Evolutionary conservation across 2,113 vertebrate species (phyloP), one percentile per base, ranked within the genome.

Genomic region (Anhinga rufa): DNA sequence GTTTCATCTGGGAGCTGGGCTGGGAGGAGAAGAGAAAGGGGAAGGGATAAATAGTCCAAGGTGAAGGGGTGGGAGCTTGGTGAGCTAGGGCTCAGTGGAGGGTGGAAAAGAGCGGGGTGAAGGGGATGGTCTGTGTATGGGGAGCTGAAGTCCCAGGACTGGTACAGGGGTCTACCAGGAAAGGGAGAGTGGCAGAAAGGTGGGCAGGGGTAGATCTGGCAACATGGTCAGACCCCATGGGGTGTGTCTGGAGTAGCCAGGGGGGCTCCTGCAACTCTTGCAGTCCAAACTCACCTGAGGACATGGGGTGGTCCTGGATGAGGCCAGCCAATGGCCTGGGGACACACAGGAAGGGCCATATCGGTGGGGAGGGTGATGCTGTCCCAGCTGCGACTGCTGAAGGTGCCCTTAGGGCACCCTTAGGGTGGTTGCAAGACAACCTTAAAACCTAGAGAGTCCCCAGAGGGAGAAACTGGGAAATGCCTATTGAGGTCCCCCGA

Each of bases 61-160:
- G 61, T 8, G 55, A 51, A 60, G 19, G 17, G 14, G 14, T 32
- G 13, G 36, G 66, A 54, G 4, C 1, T 29, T 18, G 22, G 36
- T 36, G 72, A 58, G 32, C 65, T 69, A 69, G 14, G 31, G 9
- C 7, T 74, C 12, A 3, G 7, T 12, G 49, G 32, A 82, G 20
- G 6, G 18, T 40, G 34, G 79, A 54, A 40, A 46, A 20, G 40
- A 28, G 25, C 0, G 0, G 28, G 22, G 19, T 61, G 55, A 22
- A 55, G 0, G 3, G 21, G 22, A 12, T 0, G 0, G 7, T 6
- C 21, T 69, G 46, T 7, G 18, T 19, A 1, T 21, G 65, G 7
- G 8, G 48, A 76, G 19, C 32, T 42, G 65, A 17, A 10, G 8
- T 14, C 15, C 1, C 26, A 31, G 44, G 55, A 7, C 15, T 5